A percentile compares a stretch with the other conserved stretches of the same genome.
phyloP scores from a whole-genome alignment of 2,797 vertebrate species.

The Thripadectes ignobilis region DNA sequence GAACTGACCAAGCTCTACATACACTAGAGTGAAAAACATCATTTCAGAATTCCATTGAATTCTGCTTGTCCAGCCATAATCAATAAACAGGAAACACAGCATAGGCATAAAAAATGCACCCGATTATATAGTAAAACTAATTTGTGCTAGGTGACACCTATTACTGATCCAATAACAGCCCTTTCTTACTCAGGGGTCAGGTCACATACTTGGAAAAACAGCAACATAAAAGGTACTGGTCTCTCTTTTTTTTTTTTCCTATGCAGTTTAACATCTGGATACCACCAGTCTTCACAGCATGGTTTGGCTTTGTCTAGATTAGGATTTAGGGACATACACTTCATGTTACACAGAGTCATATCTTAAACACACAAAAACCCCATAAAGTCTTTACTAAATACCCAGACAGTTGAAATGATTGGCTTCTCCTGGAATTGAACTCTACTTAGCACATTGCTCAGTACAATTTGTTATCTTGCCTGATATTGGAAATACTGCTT shows the following conservation, averaged over 20 bases:
- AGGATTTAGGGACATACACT: background rate
- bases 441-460: background rate
- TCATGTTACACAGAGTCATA: background rate
- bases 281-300: background rate
- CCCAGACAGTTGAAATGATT: background rate
- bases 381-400: background rate
- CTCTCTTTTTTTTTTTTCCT: background rate
- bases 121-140: background rate
- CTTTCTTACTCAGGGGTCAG: background rate
- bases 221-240: background rate
- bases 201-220: background rate
- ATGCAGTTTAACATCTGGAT: background rate
- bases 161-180: background rate
- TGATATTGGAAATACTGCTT: background rate
- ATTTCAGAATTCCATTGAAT: background rate
- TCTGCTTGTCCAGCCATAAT: background rate
- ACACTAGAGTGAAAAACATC: background rate
- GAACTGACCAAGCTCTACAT: background rate
- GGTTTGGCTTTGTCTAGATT: background rate
- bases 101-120: background rate
- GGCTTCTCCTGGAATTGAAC: background rate
- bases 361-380: background rate
- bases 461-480: background rate
- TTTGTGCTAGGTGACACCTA: background rate
- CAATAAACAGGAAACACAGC: background rate